Conservation (phyloP, 2,113 vertebrate species). For the Haliaeetus leucogaster region DNA sequence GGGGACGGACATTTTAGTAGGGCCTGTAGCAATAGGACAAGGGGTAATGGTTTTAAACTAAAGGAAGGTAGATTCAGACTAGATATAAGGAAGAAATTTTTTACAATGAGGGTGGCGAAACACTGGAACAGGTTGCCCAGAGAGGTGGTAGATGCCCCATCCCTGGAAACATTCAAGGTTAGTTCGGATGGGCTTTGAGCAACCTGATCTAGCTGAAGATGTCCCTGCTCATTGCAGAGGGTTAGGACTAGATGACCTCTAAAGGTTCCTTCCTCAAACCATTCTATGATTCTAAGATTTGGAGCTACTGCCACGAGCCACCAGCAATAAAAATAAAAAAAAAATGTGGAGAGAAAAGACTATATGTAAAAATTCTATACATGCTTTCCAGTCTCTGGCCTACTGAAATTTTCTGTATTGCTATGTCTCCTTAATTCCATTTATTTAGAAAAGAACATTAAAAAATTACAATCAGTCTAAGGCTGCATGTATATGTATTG, state of each 20-base stretch:
- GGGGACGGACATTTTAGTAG: neutral
- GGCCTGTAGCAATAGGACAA: neutral
- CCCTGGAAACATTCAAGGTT: neutral
- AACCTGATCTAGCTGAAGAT: neutral
- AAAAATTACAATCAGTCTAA: neutral
- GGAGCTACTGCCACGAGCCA: neutral
- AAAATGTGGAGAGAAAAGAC: neutral
- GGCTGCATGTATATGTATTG: neutral
- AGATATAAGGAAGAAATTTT: neutral
- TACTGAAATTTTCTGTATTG: neutral
- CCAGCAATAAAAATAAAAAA: neutral
- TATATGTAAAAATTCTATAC: neutral
- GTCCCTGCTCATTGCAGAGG: neutral
- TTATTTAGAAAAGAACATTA: neutral
- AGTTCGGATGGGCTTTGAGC: accelerated
- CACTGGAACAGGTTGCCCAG: neutral
- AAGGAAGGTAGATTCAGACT: neutral
- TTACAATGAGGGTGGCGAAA: neutral
- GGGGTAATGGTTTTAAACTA: neutral
- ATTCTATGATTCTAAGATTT: neutral
- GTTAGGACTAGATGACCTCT: neutral
- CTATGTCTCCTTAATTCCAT: neutral
- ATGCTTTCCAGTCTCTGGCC: neutral
- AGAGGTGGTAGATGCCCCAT: no score
- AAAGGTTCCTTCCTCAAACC: neutral